Base-by-base conservation (phyloP, 2,113 vertebrate species). In the Gadus chalcogrammus region DNA sequence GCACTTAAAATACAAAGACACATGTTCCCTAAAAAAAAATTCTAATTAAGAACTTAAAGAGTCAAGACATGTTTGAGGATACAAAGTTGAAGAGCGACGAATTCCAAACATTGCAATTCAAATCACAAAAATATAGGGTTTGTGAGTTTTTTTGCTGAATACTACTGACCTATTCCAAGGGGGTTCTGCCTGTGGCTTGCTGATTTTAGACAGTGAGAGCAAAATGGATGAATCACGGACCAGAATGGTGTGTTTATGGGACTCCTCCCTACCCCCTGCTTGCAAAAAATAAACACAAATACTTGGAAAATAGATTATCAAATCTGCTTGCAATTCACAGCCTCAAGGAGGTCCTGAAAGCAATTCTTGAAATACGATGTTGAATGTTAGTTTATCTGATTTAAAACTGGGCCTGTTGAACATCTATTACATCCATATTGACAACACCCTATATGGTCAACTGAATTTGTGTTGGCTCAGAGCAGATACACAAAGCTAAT, bases 241-340 rank as follows among this genome's bases (percentile, higher is more conserved):
- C 82, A 72, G 79, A 70, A 75, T 65, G 76, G 72, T 73, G 70
- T 59, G 71, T 78, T 73, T 83, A 61, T 63, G 20, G 68, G 71
- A 73, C 80, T 80, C 79, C 80, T 78, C 71, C 75, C 75, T 82
- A 63, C 15, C 48, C 73, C 65, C 68, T 20, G 56, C 72, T 68
- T 61, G 73, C 73, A 75, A 38, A 55, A 78, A 75, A 70, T 63
- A 65, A 75, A 65, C 48, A 79, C 73, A 71, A 65, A 65, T 9
- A 31, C 53, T 68, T 52, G 79, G 82, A 84, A 80, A 75, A 24
- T 42, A 4, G 27, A 15, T 15, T 27, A 73, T 73, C 53, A 38
- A 68, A 82, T 65, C 68, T 70, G 65, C 74, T 69, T n/a, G 15
- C 7, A 59, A 58, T 35, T 31, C 17, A 66, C 22, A 20, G 13